Percentiles rank a stretch among this genome's conserved stretches.
These are phyloP conservation scores for Conops quadrifasciatus DNA, from an alignment of 2,888 invertebrate genomes.

Conservation along the genomic window DNA sequence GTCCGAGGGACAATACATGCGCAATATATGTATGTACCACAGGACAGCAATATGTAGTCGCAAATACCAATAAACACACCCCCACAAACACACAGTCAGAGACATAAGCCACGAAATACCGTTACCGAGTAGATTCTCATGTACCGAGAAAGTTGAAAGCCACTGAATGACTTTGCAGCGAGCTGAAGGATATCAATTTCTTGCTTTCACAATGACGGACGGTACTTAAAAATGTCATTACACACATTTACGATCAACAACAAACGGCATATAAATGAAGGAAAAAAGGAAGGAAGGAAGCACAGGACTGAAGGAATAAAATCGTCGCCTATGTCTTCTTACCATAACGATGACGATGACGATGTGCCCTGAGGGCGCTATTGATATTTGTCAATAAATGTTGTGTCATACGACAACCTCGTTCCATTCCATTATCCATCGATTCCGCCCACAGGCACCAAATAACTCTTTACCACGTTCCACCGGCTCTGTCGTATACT, in stretches of 20 bases:
- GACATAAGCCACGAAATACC: not conserved
- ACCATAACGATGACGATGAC: conserved; percentile 4
- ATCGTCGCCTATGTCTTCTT: no score
- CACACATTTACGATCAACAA: conserved; percentile 21
- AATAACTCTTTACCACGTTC: not conserved
- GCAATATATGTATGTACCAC: no score
- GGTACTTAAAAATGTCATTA: conserved; percentile 34
- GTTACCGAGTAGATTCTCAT: not conserved
- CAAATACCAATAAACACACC: not conserved
- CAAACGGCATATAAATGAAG: not conserved
- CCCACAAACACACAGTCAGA: not conserved
- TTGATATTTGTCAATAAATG: conserved; percentile 28
- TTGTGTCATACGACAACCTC: conserved; percentile 5
- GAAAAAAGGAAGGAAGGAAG: not conserved
- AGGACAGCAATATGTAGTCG: not conserved
- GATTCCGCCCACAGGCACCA: not conserved
- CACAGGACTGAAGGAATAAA: no score
- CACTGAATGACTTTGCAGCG: conserved; percentile 25
- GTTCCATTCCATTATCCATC: not conserved
- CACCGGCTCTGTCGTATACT: not conserved
- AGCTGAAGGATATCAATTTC: conserved; percentile 30
- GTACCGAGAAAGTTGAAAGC: not conserved
- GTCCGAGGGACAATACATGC: no score
- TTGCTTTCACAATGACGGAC: conserved; percentile 25
- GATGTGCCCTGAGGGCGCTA: conserved; percentile 7